Base-by-base conservation (phyloP, 1,140 invertebrate genomes). In the Stegodyphus dumicola region DNA sequence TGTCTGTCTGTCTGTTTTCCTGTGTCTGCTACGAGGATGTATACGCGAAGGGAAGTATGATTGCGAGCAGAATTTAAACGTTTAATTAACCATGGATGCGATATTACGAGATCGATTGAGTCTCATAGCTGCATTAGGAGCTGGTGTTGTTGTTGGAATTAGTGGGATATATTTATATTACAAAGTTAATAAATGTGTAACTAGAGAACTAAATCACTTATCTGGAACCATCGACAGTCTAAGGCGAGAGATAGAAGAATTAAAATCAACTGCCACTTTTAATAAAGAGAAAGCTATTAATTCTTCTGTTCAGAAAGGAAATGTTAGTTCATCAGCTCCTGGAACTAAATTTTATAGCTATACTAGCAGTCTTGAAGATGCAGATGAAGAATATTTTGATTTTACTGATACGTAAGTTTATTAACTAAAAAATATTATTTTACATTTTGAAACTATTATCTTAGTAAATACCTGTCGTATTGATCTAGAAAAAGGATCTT, bases 101-200 rank as follows among this genome's bases (percentile, higher is more conserved):
- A 65, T 88, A 15, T 81, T 88, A 48, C 85, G 64, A 18, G 73
- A 88, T 52, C 75, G 84, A 75, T 64, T 87, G 17, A 87, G 64
- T 65, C 56, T 88, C 13, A 66, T 87, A 54, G 87, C 88, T 73
- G 88, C 87, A 11, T 77, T 88, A 77, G 88, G 88, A 9, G 88
- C 88, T 54, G 88, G 88, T 48, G 88, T 88, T 71, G 88, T 88
- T 53, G 84, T 88, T 51, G 88, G 88, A 76, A 86, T 88, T 56
- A 88, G 87, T 77, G 87, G 88, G 76, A 87, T 88, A 53, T 88
- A 88, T 79, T 52, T 88, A 65, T 88, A 88, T 81, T 88, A 87
- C 67, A 88, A 85, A 83, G 66, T 64, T 18, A 88, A 88, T 52
- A 71, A 76, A 81, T 84, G 66, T 74, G 75, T 88, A 11, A 86